Conservation (phyloP, 2,888 invertebrate genomes). For the Tipula helvola region DNA sequence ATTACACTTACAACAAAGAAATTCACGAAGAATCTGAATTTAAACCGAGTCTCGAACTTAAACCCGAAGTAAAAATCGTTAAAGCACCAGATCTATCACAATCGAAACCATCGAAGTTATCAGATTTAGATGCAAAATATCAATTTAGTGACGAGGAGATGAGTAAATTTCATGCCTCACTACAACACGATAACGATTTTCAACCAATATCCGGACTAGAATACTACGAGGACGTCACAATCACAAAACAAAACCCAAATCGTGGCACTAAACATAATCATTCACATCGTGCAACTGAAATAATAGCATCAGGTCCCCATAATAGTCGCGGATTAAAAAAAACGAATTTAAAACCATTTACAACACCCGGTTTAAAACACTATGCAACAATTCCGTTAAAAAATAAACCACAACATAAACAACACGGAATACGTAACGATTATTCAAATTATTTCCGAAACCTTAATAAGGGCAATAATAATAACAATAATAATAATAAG, state of each 20-base stretch:
- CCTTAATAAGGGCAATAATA: background rate
- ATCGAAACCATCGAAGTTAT: slow-evolving; percentile 16
- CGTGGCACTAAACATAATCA: background rate
- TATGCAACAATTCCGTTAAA: slow-evolving; percentile 23
- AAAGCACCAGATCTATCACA: slow-evolving; percentile 21
- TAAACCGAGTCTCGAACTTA: slow-evolving; percentile 13
- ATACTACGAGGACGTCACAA: background rate
- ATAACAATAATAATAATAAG: background rate
- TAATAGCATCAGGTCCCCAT: slow-evolving; percentile 5
- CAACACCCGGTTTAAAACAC: slow-evolving; percentile 39
- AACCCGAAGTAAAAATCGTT: slow-evolving; percentile 16
- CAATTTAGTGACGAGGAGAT: background rate
- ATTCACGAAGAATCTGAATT: background rate
- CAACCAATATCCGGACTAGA: background rate
- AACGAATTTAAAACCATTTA: slow-evolving; percentile 32
- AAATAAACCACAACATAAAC: background rate
- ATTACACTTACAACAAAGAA: background rate
- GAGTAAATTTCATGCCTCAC: background rate
- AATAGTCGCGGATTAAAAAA: slow-evolving; percentile 23
- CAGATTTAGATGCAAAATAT: background rate
- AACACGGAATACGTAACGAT: background rate
- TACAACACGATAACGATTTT: background rate
- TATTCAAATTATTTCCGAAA: background rate
- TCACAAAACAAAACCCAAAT: background rate
- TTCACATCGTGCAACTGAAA: slow-evolving; percentile 25